A percentile compares a stretch with the other conserved stretches of the same genome.
Conservation (phyloP, 2,113 vertebrate genomes). For the Hymenochirus boettgeri region DNA sequence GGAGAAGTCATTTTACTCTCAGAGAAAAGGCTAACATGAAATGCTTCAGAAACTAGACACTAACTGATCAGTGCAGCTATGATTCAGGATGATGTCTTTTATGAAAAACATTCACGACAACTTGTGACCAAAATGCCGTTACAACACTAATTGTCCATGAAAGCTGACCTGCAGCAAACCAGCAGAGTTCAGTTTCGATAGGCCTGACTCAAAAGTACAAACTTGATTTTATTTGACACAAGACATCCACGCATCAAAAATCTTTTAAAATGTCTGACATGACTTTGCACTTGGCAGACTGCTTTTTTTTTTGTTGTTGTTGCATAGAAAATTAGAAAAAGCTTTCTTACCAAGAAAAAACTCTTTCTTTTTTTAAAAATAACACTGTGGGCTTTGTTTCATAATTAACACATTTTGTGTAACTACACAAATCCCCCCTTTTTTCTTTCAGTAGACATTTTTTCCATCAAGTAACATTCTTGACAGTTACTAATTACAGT, state of each 20-base stretch:
- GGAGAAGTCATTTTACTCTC: constrained; percentile 46
- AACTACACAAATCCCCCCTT: too few relatives aligned
- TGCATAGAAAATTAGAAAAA: too few relatives aligned
- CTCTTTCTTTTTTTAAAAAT: too few relatives aligned
- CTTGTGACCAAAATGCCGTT: constrained; percentile 85
- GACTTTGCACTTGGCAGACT: constrained; percentile 53
- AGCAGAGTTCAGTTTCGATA: constrained; percentile 88
- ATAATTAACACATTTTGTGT: too few relatives aligned
- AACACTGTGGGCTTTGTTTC: too few relatives aligned
- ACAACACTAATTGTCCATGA: constrained; percentile 98
- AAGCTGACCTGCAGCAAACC: constrained; percentile 96
- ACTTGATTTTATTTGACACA: constrained; percentile 83
- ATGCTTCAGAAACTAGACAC: constrained; percentile 47
- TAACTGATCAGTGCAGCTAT: constrained; percentile 72
- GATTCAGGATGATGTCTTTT: constrained; percentile 58
- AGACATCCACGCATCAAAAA: constrained; percentile 90
- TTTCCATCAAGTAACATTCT: too few relatives aligned
- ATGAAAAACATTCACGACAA: constrained; percentile 91
- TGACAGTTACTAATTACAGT: too few relatives aligned
- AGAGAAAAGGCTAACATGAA: constrained; percentile 58
- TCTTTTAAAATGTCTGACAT: constrained; percentile 64
- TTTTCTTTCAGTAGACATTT: too few relatives aligned
- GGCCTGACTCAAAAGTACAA: constrained; percentile 61
- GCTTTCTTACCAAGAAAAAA: too few relatives aligned
- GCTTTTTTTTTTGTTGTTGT: neutral